Conservation (phyloP, 1,140 invertebrate species). For the Pseudobourletiella spinata region DNA sequence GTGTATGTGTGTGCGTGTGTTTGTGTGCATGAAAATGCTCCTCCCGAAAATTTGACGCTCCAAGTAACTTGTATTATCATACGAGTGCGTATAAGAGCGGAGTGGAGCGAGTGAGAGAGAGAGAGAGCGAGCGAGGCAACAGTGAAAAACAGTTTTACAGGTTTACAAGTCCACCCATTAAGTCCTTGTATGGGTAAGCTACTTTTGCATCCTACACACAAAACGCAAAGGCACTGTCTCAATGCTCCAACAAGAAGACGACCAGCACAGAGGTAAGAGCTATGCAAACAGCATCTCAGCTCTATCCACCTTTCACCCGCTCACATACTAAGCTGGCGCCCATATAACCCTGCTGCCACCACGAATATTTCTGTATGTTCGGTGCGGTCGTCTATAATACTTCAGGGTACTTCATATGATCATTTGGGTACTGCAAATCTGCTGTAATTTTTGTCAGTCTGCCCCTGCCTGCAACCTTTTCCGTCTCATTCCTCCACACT, state of each 20-base stretch:
- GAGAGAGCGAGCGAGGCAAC: constrained; percentile 4
- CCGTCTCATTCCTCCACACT: no score
- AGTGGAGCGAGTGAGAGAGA: no score
- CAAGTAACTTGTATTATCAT: no score
- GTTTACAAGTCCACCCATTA: constrained; percentile 34
- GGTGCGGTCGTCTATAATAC: no score
- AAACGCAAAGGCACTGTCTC: neutral
- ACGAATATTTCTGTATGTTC: no score
- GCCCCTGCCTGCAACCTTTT: no score
- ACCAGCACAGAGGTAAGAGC: neutral
- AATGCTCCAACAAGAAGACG: neutral
- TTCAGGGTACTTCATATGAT: no score
- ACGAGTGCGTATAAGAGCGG: neutral
- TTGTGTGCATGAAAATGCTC: neutral
- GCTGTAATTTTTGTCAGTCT: no score
- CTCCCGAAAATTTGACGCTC: constrained; percentile 6
- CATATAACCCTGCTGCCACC: no score
- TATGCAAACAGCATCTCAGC: neutral
- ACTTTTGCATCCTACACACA: constrained; percentile 35
- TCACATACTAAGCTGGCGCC: neutral
- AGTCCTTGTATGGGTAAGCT: constrained; percentile 35
- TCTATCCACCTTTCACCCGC: neutral
- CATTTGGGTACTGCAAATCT: no score
- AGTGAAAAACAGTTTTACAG: constrained; percentile 15
- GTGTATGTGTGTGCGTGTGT: no score